Conservation (phyloP, 2,113 vertebrate species). For the Nerophis lumbriciformis region DNA sequence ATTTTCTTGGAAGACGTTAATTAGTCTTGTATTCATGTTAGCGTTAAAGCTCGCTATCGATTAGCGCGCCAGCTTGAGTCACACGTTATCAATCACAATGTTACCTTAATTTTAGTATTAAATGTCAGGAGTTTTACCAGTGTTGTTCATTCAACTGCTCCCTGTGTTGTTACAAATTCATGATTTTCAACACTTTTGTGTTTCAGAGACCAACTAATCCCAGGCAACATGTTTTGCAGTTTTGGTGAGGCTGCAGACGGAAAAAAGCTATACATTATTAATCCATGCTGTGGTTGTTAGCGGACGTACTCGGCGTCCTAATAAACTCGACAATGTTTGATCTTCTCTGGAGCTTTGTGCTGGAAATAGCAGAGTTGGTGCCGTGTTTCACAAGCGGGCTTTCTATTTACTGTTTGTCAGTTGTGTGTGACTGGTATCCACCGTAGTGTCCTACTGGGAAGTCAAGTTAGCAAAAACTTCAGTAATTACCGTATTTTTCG, state of each 20-base stretch:
- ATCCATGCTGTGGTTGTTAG: conserved; percentile 54
- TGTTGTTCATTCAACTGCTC: conserved; percentile 10
- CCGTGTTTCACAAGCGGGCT: conserved; percentile 32
- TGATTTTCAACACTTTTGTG: conserved; percentile 32
- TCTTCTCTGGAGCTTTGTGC: conserved; percentile 39
- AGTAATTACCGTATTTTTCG: background rate
- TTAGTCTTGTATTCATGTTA: no score
- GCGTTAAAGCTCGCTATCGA: no score
- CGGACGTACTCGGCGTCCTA: conserved; percentile 55
- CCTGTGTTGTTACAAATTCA: conserved; percentile 25
- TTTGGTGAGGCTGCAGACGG: conserved; percentile 45
- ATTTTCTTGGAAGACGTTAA: no score
- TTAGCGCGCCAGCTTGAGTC: no score
- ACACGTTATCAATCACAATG: no score
- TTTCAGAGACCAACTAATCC: conserved; percentile 28
- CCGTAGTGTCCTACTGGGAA: conserved; percentile 10
- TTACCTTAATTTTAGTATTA: no score
- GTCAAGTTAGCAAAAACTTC: conserved; percentile 21
- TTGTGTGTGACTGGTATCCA: conserved; percentile 18
- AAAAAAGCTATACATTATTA: conserved; percentile 65
- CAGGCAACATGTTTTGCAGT: conserved; percentile 42
- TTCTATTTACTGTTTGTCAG: conserved; percentile 35
- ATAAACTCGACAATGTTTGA: conserved; percentile 65
- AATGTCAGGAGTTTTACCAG: no score
- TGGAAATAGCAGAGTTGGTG: conserved; percentile 50